A percentile compares a stretch with the other conserved stretches of the same genome.
phyloP scores from a whole-genome alignment of 2,113 vertebrate genomes.

The Willisornis vidua region DNA sequence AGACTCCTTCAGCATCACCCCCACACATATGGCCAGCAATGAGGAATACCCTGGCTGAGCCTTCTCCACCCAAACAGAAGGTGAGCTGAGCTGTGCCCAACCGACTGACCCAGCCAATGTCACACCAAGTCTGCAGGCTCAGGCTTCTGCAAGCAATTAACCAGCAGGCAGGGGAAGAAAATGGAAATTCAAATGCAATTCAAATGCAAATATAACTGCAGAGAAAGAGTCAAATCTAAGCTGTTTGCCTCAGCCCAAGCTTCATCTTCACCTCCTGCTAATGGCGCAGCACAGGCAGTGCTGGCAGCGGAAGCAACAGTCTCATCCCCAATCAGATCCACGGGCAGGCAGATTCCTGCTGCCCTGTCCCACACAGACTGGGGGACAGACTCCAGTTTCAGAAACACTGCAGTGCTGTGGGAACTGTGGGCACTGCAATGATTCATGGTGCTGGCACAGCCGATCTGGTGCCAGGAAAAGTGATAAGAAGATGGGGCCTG shows the following conservation, averaged over 20 bases:
- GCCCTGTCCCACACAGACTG: fast-evolving
- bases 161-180: neutral
- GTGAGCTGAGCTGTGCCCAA: neutral
- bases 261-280: neutral
- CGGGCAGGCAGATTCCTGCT: neutral
- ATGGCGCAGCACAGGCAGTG: neutral
- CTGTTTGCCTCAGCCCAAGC: neutral
- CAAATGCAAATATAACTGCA: constrained; percentile 52
- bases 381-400: neutral
- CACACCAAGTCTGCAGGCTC: neutral
- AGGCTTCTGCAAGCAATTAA: constrained; percentile 31
- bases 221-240: constrained; percentile 26
- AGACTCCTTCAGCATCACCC: neutral
- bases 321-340: neutral
- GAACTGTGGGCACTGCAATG: neutral
- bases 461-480: neutral
- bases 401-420: neutral
- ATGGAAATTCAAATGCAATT: constrained; percentile 11
- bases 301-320: neutral
- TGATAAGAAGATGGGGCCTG: neutral
- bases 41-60: neutral
- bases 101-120: neutral
- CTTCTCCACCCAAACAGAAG: neutral
- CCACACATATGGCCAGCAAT: neutral
- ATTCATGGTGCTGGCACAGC: neutral